phyloP scores from a whole-genome alignment of 2,113 vertebrate genomes.

The Ornithorhynchus anatinus region DNA sequence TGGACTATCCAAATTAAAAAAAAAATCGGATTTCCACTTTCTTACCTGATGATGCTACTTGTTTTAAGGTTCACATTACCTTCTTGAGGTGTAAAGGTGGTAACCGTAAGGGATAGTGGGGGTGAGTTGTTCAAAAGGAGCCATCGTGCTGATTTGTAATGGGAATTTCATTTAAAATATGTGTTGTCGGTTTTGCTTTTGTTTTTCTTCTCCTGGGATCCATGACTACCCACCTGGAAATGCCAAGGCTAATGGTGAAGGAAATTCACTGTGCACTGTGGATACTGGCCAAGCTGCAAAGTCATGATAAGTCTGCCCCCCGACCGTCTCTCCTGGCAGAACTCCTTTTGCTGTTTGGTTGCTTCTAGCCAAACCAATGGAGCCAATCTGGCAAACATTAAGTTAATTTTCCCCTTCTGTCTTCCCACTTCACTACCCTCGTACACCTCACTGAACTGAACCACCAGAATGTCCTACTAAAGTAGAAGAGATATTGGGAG shows the following conservation, averaged over 20 bases:
- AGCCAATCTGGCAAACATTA: background rate
- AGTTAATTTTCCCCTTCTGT: conserved; percentile 8
- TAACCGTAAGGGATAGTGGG: background rate
- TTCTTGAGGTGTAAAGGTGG: background rate
- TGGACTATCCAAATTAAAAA: too few species aligned
- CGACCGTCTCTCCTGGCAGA: background rate
- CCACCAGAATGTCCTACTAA: background rate
- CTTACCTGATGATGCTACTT: background rate
- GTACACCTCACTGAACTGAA: background rate
- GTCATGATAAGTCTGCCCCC: background rate
- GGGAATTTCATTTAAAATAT: too few species aligned
- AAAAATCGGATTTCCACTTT: background rate
- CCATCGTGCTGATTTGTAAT: too few species aligned
- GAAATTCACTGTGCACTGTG: background rate
- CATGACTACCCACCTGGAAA: conserved; percentile 8
- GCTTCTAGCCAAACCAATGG: conserved; percentile 1
- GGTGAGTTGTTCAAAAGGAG: background rate
- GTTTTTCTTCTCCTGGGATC: background rate
- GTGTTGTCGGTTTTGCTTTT: too few species aligned
- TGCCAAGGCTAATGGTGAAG: background rate
- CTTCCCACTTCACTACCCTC: background rate
- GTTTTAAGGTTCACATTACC: background rate
- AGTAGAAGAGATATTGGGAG: background rate
- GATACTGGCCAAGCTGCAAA: background rate
- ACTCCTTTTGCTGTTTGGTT: background rate